Evolutionary conservation across 2,797 vertebrate genomes (phyloP).

Genomic region (Ceryle rudis): DNA sequence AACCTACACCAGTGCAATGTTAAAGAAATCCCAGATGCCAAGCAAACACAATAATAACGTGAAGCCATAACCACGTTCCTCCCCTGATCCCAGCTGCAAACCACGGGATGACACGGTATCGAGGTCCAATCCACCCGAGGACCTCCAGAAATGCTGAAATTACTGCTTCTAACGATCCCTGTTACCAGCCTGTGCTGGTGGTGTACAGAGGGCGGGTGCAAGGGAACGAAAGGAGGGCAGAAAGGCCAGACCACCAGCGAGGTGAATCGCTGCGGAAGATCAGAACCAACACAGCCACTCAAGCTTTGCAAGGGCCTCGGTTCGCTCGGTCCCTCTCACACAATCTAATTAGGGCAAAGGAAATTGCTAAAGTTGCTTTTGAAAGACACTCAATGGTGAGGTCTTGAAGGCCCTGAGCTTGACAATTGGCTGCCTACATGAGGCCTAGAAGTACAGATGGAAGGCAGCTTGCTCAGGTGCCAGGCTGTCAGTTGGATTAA

Average conservation of each 20-base stretch:
- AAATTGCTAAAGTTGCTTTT: constrained; percentile 76
- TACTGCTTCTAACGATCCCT: not conserved
- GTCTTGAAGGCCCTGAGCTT: constrained; percentile 82
- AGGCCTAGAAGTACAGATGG: constrained; percentile 99
- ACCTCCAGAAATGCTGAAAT: not conserved
- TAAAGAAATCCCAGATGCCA: not conserved
- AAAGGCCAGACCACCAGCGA: fast-evolving
- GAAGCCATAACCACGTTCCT: not conserved
- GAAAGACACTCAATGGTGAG: constrained; percentile 77
- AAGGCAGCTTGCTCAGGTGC: constrained; percentile 97
- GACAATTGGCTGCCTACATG: constrained; percentile 93
- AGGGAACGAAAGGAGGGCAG: fast-evolving
- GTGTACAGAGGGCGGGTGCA: not conserved
- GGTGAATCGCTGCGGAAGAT: not conserved
- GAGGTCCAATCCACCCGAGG: not conserved
- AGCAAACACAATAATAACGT: fast-evolving
- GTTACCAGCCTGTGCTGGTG: not conserved
- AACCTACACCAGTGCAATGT: not conserved
- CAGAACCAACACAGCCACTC: not conserved
- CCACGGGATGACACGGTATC: not conserved
- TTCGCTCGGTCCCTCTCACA: constrained; percentile 18
- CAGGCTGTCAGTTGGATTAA: constrained; percentile 99
- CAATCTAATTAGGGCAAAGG: constrained; percentile 75
- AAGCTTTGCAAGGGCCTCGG: constrained; percentile 19
- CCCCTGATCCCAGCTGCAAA: not conserved